These are phyloP conservation scores for Laticauda laticaudata DNA, from an alignment of 2,113 vertebrate species.

Conservation along the genomic window DNA sequence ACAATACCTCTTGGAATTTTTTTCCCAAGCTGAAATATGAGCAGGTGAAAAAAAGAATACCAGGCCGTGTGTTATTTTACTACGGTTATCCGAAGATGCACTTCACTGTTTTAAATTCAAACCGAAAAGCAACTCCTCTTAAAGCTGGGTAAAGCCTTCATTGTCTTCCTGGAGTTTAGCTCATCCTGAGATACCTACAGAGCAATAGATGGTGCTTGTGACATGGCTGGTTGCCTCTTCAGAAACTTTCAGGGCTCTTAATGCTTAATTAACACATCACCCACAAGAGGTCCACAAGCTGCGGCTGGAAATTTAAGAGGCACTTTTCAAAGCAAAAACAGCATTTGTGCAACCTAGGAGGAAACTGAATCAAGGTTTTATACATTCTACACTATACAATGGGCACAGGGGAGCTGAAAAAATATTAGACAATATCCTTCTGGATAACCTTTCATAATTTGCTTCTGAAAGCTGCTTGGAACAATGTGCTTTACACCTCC, in stretches of 20 bases:
- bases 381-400: not conserved
- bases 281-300: slow-evolving; percentile 27
- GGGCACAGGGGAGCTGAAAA: slow-evolving; percentile 4
- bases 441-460: slow-evolving; percentile 37
- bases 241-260: slow-evolving; percentile 6
- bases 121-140: not conserved
- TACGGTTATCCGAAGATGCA: not conserved
- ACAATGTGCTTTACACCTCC: not conserved
- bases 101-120: not conserved
- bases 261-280: slow-evolving; percentile 21
- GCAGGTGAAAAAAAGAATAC: not conserved
- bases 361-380: slow-evolving; percentile 33
- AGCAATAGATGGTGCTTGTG: not conserved
- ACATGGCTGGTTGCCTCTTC: not conserved
- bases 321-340: slow-evolving; percentile 36
- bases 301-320: slow-evolving; percentile 30
- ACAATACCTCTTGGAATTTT: not conserved
- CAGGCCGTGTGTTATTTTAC: not conserved
- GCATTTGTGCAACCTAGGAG: slow-evolving; percentile 10
- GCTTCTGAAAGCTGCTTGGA: not conserved
- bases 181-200: not conserved
- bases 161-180: not conserved
- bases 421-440: not conserved
- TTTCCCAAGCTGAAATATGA: not conserved
- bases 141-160: not conserved